Evolutionary conservation across 1,140 invertebrate species (phyloP), one percentile per base, ranked within the genome.

Genomic region (Nasonia vitripennis): DNA sequence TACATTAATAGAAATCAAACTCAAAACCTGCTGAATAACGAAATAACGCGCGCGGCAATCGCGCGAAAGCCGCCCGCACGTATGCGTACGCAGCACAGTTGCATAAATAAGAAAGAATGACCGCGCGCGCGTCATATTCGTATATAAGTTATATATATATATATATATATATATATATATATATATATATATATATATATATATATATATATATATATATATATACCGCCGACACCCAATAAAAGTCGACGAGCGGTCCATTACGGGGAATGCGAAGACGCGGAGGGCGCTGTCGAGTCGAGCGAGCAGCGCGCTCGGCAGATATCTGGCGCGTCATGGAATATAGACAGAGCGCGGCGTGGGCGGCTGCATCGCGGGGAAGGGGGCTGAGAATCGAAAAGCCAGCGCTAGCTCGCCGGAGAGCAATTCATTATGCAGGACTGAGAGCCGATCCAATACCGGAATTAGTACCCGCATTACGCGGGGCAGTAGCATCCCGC

Each of bases 381-480:
- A 55, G 51, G 17, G 17, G 12, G 12, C 11, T 55, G 51, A 55
- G 51, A 55, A 55, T 55, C 12, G 17, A 55, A 55, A 55, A 62
- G 55, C 55, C 2, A 2, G 20, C 17, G 55, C 55, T 62, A 7
- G 41, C 41, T 37, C 41, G 41, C 14, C 23, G 71, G 1, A 68
- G 74, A 11, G 20, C 75, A 62, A 84, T 84, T 84, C 23, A 84
- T 84, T 84, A 84, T 79, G 83, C 83, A 79, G 14, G 73, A 73
- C 27, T 37, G 45, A 51, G 45, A 68, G 2, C 3, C 48, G 55
- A 71, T 37, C 37, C 82, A 78, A 79, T 84, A 62, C 45, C 12
- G 78, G 80, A 85, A 85, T 85, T 85, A 85, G 83, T 85, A 75
- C 45, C 78, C 83, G 78, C 51, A 85, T 85, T 85, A 75, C 23